Conservation (phyloP, 2,113 vertebrate species). For the Centrocercus urophasianus region DNA sequence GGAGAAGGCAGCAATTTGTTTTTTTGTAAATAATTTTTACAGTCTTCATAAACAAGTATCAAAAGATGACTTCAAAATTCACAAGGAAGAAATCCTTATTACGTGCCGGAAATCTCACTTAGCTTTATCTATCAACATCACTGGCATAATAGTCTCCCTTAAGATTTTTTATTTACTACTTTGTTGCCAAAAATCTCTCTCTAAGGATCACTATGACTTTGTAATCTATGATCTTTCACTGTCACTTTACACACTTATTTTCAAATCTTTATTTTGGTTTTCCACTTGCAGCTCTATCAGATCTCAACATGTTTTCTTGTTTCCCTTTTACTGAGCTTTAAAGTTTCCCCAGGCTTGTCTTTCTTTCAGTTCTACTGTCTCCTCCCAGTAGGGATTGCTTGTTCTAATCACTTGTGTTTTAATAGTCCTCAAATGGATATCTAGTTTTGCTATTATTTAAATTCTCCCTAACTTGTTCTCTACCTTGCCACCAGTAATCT, state of each 20-base stretch:
- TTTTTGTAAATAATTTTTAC: background rate
- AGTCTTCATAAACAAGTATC: background rate
- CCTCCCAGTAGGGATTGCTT: background rate
- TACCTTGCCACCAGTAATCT: background rate
- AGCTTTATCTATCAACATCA: background rate
- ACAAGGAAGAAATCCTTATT: background rate
- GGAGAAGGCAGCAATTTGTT: background rate
- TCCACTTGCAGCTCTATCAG: background rate
- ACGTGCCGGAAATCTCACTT: background rate
- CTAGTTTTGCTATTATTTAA: background rate
- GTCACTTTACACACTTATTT: background rate
- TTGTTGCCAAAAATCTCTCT: background rate
- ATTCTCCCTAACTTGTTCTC: background rate
- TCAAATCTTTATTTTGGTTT: background rate
- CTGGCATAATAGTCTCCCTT: background rate
- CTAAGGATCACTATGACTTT: background rate
- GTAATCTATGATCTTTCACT: background rate
- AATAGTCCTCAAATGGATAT: background rate
- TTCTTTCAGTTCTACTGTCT: background rate
- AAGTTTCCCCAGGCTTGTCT: background rate
- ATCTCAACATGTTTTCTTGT: background rate
- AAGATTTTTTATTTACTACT: background rate
- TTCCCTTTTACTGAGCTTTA: background rate
- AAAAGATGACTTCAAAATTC: background rate
- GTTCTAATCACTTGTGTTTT: background rate